Conservation (phyloP, 2,888 invertebrate genomes). For the Andrena marginata region DNA sequence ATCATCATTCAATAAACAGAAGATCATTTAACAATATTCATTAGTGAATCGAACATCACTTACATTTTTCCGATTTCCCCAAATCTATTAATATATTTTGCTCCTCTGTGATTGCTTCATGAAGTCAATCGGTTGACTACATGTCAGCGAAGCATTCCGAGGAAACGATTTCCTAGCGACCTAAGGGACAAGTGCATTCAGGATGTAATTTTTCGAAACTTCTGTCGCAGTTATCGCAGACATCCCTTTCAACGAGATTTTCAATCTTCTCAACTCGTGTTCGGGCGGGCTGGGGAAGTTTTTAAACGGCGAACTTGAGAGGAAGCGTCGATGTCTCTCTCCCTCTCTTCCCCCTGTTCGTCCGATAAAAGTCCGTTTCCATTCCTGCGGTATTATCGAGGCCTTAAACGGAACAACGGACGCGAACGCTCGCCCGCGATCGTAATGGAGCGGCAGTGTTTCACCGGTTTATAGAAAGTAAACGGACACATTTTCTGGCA, state of each 20-base stretch:
- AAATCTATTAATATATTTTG: too few relatives aligned
- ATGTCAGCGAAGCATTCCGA: background rate
- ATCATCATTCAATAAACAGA: too few relatives aligned
- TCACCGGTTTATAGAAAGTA: slow-evolving; percentile 52
- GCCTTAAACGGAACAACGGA: slow-evolving; percentile 30
- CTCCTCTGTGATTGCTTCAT: too few relatives aligned
- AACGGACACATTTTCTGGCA: slow-evolving; percentile 44
- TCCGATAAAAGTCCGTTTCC: slow-evolving; percentile 16
- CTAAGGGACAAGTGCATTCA: background rate
- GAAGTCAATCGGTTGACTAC: too few relatives aligned
- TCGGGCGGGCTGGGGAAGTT: background rate
- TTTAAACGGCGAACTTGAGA: slow-evolving; percentile 5
- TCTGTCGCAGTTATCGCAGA: slow-evolving; percentile 1
- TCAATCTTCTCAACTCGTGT: background rate
- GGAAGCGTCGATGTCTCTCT: background rate
- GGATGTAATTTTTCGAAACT: slow-evolving; percentile 10
- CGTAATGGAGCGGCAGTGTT: slow-evolving; percentile 54
- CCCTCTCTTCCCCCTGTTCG: background rate
- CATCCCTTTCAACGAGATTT: slow-evolving; percentile 6
- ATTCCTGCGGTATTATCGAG: slow-evolving; percentile 14
- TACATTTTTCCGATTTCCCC: too few relatives aligned
- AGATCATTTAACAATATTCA: too few relatives aligned
- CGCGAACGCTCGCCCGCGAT: slow-evolving; percentile 14
- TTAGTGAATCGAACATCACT: too few relatives aligned
- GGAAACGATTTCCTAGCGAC: background rate